A percentile compares a stretch with the other conserved stretches of the same genome.
Conservation (phyloP, 2,797 vertebrate species). For the Decapterus maruadsi region DNA sequence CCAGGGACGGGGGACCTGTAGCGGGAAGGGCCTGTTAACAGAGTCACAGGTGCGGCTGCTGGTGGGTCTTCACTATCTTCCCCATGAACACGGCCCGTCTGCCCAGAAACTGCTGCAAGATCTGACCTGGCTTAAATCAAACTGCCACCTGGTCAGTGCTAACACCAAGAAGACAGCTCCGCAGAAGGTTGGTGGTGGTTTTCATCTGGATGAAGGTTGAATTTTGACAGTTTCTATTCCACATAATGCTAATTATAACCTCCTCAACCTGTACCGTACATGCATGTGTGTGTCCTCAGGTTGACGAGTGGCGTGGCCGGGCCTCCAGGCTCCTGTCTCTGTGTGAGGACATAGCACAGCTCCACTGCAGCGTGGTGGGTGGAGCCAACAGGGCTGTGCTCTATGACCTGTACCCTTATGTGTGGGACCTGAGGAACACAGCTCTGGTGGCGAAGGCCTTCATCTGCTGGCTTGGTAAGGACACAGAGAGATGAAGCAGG, state of each 20-base stretch:
- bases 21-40: constrained; percentile 80
- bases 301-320: constrained; percentile 81
- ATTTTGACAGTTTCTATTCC: not conserved
- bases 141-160: constrained; percentile 86
- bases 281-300: constrained; percentile 67
- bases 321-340: constrained; percentile 84
- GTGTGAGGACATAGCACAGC: constrained; percentile 83
- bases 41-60: constrained; percentile 86
- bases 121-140: constrained; percentile 88
- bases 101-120: constrained; percentile 87
- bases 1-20: constrained; percentile 62
- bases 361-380: constrained; percentile 88
- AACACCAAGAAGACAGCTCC: constrained; percentile 72
- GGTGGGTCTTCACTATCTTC: constrained; percentile 90
- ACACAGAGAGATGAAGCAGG: not conserved
- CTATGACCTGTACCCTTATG: constrained; percentile 91
- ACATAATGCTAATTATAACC: not conserved
- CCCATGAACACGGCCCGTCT: constrained; percentile 87
- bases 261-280: not conserved
- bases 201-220: not conserved
- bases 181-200: constrained; percentile 75
- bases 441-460: constrained; percentile 89
- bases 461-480: constrained; percentile 89
- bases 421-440: constrained; percentile 91
- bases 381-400: constrained; percentile 85